Evolutionary conservation across 2,797 vertebrate species (phyloP), one percentile per base, ranked within the genome.

Genomic region (Eulemur albifrons): DNA sequence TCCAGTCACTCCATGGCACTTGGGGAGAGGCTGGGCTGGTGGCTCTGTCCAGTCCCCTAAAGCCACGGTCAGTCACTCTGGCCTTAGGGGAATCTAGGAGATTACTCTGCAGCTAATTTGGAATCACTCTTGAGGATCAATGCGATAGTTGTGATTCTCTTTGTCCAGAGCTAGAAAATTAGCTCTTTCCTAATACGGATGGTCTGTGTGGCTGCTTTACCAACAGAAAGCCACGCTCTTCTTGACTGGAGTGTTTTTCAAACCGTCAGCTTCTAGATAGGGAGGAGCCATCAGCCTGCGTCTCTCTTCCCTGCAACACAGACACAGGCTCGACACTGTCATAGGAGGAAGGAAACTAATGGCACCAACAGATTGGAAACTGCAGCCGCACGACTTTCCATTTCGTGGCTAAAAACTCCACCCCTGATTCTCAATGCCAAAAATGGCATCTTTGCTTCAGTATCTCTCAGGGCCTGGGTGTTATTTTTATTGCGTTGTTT

Each of bases 401-500:
- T 48, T 84, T 75, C 11, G 0, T 40, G 69, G 52, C 57, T 69
- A 54, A 75, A 85, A 88, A 8, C 43, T 63, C n/a, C 77, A 79
- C 43, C 57, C 57, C 50, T 10, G 3, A 30, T 9, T 75, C 17
- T 9, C 40, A 75, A 8, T 20, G 67, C 45, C 38, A 8, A 59
- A 88, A 73, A 48, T 20, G 8, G 23, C 27, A 52, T 84, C 57
- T 86, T 82, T 67, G 72, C 67, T 88, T 80, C 13, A 2, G 21
- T 61, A 15, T 72, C 54, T 63, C 25, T 50, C 50, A 5, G 82
- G 23, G 50, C 21, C 38, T 72, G 35, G 40, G 57, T 48, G 52
- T 76, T 77, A 57, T 54, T 88, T 95, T 48, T 48, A 79, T n/a
- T 45, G 76, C 38, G 23, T 90, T 97, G 81, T 69, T 96, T 89